These are phyloP conservation scores for Mormyrus lacerda DNA, from an alignment of 2,113 vertebrate species.

Conservation along the genomic window DNA sequence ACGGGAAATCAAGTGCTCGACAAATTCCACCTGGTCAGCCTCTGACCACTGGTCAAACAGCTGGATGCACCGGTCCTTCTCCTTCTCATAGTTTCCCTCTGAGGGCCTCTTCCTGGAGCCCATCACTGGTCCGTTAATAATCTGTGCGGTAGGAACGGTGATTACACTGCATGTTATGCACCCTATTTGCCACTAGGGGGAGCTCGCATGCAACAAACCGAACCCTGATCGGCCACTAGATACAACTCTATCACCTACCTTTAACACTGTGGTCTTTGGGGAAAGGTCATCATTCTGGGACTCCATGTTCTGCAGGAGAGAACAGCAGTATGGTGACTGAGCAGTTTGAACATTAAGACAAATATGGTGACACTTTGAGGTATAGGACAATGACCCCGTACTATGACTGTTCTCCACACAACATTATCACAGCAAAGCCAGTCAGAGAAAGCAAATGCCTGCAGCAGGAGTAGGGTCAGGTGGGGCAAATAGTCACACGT, in stretches of 20 bases:
- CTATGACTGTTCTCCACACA: background rate
- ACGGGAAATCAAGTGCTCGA: conserved; percentile 96
- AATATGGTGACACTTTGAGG: background rate
- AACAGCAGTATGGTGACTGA: background rate
- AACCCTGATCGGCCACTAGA: background rate
- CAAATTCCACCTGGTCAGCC: conserved; percentile 96
- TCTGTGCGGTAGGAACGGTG: conserved; percentile 49
- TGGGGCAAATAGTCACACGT: background rate
- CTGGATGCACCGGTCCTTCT: conserved; percentile 96
- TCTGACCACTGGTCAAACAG: conserved; percentile 99
- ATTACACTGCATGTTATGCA: background rate
- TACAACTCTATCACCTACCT: conserved; percentile 53
- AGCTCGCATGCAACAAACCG: background rate
- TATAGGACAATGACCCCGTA: background rate
- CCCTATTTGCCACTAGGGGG: background rate
- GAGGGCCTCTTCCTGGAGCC: conserved; percentile 90
- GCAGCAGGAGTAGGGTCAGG: background rate
- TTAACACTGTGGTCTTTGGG: conserved; percentile 78
- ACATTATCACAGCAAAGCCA: background rate
- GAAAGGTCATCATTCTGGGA: conserved; percentile 82
- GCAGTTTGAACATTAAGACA: background rate
- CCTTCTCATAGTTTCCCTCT: conserved; percentile 91
- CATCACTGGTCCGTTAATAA: conserved; percentile 88
- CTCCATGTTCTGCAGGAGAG: conserved; percentile 69
- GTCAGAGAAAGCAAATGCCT: background rate